Conservation (phyloP, 2,113 vertebrate species). For the Bathybates hornii region DNA sequence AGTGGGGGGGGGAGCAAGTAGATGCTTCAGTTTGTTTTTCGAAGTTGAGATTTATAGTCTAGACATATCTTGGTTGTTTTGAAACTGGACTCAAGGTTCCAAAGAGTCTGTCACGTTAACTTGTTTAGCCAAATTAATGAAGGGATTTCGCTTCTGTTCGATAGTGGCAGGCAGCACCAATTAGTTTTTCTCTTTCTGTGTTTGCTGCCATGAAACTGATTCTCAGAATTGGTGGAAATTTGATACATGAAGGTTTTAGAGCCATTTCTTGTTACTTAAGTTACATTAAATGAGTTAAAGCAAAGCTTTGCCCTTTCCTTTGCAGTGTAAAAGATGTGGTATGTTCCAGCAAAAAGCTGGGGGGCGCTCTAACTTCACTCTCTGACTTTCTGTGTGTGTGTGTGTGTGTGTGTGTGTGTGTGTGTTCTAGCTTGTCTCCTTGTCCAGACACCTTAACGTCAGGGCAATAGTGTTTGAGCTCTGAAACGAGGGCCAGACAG, state of each 20-base stretch:
- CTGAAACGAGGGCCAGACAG: conserved; percentile 59
- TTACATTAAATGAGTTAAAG: neutral
- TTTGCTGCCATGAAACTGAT: neutral
- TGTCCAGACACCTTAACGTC: conserved; percentile 68
- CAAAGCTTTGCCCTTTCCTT: neutral
- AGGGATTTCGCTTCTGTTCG: neutral
- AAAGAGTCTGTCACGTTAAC: neutral
- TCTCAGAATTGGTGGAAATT: neutral
- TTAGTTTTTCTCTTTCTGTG: neutral
- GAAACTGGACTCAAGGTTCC: neutral
- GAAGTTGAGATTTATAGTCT: neutral
- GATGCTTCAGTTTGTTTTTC: neutral
- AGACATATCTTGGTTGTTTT: neutral
- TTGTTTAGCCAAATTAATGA: neutral
- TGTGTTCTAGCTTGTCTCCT: conserved; percentile 49
- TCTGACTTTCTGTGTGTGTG: neutral
- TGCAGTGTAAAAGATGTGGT: neutral
- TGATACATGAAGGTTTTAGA: neutral
- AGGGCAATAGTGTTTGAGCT: conserved; percentile 52
- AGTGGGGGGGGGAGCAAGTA: neutral
- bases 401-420: neutral
- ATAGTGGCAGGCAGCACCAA: neutral
- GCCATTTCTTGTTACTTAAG: neutral
- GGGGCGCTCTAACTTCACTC: conserved; percentile 66
- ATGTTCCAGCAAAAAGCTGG: conserved; percentile 47